Evolutionary conservation across 2,888 invertebrate genomes (phyloP), one percentile per base, ranked within the genome.

Genomic region (Thymelicus sylvestris): DNA sequence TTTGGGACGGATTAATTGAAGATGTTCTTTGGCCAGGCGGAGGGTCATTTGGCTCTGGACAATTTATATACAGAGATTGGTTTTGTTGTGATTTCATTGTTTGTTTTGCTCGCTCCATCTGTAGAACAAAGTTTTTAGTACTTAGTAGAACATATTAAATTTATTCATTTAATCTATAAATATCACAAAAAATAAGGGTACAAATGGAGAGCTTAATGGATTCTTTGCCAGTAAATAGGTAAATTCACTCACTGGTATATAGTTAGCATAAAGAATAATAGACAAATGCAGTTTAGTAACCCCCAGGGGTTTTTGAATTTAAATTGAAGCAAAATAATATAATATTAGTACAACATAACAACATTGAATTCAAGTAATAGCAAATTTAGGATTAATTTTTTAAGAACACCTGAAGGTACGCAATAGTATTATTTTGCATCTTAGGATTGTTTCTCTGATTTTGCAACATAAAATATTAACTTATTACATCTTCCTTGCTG

Each of bases 11-110:
- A 69, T 8, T 15, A 41, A 47, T 74, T n/a, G 19, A 70, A 12
- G 19, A 66, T 8, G 62, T 15, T 13, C 60, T 47, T 65, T 24
- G 47, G 39, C 47, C 50, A 44, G 52, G 75, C 57, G 82, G 85
- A 68, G 88, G 88, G 10, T 83, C 83, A 12, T 76, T 77, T 59
- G 90, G 90, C 77, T 91, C 91, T 67, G 86, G 84, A 72, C 81
- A 86, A 61, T 73, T 74, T 78, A 76, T 52, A 78, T 74, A 60
- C 41, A 69, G 71, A 65, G 74, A 47, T 41, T 77, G 75, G 44
- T 52, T 72, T 71, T 76, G 74, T 41, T 80, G 73, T 7, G 72
- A 67, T 15, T 77, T 80, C 63, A 83, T 83, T 39, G 66, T 75
- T 2, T 52, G 68, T 68, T 83, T 81, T 10, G 85, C 87, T 75